These are phyloP conservation scores for Porphyrio hochstetteri DNA, from an alignment of 2,113 vertebrate species.

Conservation along the genomic window DNA sequence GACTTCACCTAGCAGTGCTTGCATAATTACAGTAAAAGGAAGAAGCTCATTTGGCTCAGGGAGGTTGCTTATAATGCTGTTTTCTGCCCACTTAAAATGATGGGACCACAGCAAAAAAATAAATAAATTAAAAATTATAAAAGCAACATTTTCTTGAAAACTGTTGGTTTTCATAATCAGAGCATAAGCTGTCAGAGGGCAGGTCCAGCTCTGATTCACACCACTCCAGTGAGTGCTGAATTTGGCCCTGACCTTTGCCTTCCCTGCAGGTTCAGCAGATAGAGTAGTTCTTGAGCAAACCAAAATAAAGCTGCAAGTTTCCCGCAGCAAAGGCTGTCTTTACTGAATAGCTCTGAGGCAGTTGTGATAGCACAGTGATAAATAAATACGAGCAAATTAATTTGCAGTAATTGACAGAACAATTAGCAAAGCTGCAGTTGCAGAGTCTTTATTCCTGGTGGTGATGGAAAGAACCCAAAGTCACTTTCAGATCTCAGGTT, in stretches of 20 bases:
- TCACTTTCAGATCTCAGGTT: background rate
- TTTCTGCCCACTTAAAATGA: background rate
- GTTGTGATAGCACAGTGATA: constrained; percentile 4
- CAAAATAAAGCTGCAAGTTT: background rate
- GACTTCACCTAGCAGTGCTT: constrained; percentile 18
- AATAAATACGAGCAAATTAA: constrained; percentile 33
- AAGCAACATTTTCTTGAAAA: background rate
- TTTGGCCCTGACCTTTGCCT: background rate
- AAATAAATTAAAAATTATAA: background rate
- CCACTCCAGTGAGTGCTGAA: background rate
- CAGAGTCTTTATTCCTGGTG: background rate
- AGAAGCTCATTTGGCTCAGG: background rate
- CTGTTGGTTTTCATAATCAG: background rate
- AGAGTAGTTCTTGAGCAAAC: background rate
- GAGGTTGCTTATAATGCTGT: background rate
- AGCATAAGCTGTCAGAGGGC: background rate
- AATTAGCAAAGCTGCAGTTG: constrained; percentile 20
- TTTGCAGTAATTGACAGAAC: constrained; percentile 39
- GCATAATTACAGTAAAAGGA: background rate
- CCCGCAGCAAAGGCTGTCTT: background rate
- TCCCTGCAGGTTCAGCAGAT: background rate
- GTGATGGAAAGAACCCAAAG: background rate
- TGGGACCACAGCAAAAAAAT: background rate
- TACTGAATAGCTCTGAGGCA: background rate
- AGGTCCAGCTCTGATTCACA: background rate